phyloP scores from a whole-genome alignment of 2,113 vertebrate species.

The Tyto alba region DNA sequence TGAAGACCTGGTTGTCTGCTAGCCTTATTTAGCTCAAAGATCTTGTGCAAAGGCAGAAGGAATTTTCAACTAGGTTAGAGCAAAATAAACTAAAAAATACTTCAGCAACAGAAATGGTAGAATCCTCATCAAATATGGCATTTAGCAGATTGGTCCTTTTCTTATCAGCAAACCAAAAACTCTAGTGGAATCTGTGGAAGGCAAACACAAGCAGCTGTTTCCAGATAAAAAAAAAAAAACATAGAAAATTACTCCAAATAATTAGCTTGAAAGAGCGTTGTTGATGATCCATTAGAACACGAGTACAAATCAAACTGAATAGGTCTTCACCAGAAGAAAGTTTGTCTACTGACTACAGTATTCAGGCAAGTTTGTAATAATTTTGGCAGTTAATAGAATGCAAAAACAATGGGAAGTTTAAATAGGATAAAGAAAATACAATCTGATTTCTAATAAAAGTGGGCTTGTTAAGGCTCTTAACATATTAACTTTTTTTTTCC shows the following conservation, averaged over 20 bases:
- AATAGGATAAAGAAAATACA: background rate
- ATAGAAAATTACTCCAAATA: background rate
- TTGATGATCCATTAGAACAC: background rate
- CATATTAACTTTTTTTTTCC: background rate
- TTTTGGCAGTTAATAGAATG: background rate
- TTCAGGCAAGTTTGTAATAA: background rate
- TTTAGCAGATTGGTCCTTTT: background rate
- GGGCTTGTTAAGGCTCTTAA: background rate
- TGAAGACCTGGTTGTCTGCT: background rate
- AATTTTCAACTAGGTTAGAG: background rate
- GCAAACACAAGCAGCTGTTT: rapidly evolving
- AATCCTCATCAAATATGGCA: background rate
- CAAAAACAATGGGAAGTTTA: background rate
- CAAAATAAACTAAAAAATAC: background rate
- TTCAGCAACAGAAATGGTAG: background rate
- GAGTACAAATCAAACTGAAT: background rate
- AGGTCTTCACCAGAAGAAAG: background rate
- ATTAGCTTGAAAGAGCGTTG: background rate
- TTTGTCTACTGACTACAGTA: background rate
- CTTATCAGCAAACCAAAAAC: background rate
- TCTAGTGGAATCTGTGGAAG: background rate
- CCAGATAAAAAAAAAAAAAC: background rate
- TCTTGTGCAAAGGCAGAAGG: background rate
- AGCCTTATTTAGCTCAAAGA: background rate
- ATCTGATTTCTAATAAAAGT: background rate